Percentiles rank a stretch among this genome's conserved stretches.
Conservation (phyloP, 2,888 invertebrate species). For the Xanthia togata region DNA sequence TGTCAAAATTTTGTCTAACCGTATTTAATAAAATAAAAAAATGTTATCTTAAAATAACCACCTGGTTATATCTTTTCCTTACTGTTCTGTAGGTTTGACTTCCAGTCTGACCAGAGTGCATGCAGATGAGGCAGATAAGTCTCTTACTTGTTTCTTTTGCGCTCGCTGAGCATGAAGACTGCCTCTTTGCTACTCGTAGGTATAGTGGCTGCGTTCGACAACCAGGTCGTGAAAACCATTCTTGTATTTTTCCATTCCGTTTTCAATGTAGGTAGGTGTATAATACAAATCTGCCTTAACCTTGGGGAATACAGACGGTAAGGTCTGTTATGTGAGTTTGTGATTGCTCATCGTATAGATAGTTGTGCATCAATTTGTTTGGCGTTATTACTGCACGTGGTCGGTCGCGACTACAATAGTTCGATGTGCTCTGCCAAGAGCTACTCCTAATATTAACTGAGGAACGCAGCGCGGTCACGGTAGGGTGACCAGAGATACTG, state of each 20-base stretch:
- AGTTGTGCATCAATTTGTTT: conserved; percentile 13
- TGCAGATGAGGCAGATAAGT: background rate
- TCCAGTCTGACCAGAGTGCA: background rate
- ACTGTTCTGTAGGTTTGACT: background rate
- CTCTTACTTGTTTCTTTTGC: background rate
- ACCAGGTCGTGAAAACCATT: background rate
- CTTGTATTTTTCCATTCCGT: background rate
- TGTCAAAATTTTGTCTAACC: background rate
- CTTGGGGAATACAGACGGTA: too few species aligned
- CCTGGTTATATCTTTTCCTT: background rate
- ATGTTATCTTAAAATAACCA: background rate
- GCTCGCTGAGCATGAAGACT: background rate
- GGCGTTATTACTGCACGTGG: conserved; percentile 32
- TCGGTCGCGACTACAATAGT: conserved; percentile 50
- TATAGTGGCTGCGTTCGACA: background rate
- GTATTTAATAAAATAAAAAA: background rate
- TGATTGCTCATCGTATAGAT: conserved; percentile 1
- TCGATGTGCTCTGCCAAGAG: conserved; percentile 68
- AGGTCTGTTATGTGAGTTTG: background rate
- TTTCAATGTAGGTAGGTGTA: background rate
- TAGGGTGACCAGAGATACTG: conserved; percentile 17
- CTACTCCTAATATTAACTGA: conserved; percentile 70
- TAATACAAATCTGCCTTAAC: too few species aligned
- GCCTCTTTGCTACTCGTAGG: background rate
- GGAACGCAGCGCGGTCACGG: conserved; percentile 48